These are phyloP conservation scores for Eunapius fragilis DNA, from an alignment of 37 sponge, comb jelly and placozoan species.

Conservation along the genomic window DNA sequence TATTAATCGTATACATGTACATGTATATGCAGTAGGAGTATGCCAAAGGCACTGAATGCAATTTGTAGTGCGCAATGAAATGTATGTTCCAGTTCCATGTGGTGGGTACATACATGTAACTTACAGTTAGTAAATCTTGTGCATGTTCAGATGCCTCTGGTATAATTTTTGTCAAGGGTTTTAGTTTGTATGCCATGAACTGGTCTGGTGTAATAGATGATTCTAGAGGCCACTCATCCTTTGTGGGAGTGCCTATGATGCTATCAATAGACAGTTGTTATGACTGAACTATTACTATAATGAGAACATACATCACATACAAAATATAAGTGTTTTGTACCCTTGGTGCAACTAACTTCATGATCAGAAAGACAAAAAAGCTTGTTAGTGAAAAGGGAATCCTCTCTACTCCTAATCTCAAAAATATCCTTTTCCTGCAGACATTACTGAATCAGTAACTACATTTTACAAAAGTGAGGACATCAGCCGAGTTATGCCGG, in stretches of 20 bases:
- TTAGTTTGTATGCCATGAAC: slow-evolving; percentile 11
- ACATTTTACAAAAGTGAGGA: slow-evolving; percentile 28
- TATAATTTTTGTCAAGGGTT: slow-evolving; percentile 30
- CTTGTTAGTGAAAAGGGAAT: slow-evolving; percentile 28
- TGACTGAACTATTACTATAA: not conserved
- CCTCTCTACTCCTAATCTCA: slow-evolving; percentile 18
- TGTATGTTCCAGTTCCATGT: too few relatives aligned
- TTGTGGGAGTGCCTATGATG: slow-evolving; percentile 63
- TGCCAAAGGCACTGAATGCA: too few relatives aligned
- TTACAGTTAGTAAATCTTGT: slow-evolving; percentile 49
- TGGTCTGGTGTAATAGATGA: slow-evolving; percentile 24
- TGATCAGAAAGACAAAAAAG: slow-evolving; percentile 15
- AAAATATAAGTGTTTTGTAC: slow-evolving; percentile 14
- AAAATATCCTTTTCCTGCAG: slow-evolving; percentile 4
- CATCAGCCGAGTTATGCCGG: slow-evolving; percentile 36
- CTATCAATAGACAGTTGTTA: slow-evolving; percentile 3
- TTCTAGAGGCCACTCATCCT: slow-evolving; percentile 59
- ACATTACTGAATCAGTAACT: slow-evolving; percentile 2
- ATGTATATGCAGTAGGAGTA: too few relatives aligned
- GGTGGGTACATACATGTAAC: too few relatives aligned
- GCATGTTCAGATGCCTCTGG: slow-evolving; percentile 18
- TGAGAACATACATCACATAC: not conserved
- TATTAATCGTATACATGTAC: too few relatives aligned
- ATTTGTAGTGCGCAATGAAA: too few relatives aligned
- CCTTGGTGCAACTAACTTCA: slow-evolving; percentile 21